phyloP scores from a whole-genome alignment of 2,888 invertebrate genomes.

The Hypercompe scribonia region DNA sequence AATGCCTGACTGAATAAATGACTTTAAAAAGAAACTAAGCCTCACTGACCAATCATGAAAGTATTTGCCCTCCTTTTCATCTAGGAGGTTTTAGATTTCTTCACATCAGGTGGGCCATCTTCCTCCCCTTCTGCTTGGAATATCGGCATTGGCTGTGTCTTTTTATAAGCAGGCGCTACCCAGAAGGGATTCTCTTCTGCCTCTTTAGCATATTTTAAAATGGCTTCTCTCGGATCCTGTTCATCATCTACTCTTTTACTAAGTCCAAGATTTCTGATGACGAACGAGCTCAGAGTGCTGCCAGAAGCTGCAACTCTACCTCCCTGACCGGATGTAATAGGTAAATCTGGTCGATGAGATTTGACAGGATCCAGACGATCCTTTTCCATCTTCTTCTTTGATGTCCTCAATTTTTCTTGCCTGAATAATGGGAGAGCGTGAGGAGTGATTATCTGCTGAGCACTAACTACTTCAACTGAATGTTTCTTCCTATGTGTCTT shows the following conservation, averaged over 20 bases:
- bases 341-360: constrained; percentile 93
- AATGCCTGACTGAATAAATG: no score
- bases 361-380: constrained; percentile 95
- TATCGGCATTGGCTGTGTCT: constrained; percentile 94
- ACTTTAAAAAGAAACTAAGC: no score
- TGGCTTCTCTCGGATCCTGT: constrained; percentile 97
- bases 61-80: background rate
- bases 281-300: constrained; percentile 97
- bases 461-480: constrained; percentile 94
- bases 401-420: constrained; percentile 95
- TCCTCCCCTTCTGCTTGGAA: constrained; percentile 88
- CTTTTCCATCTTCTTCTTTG: constrained; percentile 96
- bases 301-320: constrained; percentile 98
- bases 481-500: constrained; percentile 93
- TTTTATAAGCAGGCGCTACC: constrained; percentile 96
- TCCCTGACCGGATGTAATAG: constrained; percentile 96
- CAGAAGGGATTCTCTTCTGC: constrained; percentile 98
- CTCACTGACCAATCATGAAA: background rate
- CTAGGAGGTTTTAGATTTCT: constrained; percentile 80
- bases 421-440: constrained; percentile 98
- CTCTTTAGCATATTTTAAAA: constrained; percentile 97
- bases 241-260: constrained; percentile 97
- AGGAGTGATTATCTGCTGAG: constrained; percentile 98
- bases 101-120: constrained; percentile 83
- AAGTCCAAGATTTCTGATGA: constrained; percentile 97